Conservation (phyloP, 2,888 invertebrate species). For the Eumerus sabulonum region DNA sequence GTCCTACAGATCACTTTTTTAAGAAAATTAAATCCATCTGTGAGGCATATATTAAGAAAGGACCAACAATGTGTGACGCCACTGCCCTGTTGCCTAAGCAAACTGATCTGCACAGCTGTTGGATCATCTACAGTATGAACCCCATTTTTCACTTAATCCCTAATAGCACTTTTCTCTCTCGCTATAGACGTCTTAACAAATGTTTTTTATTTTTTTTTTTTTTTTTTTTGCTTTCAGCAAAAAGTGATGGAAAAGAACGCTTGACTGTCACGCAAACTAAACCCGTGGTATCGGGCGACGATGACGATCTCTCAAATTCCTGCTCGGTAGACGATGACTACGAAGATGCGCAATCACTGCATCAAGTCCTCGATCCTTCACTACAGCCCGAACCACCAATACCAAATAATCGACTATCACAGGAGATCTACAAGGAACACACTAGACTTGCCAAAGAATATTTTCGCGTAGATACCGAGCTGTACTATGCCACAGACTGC, state of each 20-base stretch:
- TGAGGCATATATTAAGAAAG: not conserved
- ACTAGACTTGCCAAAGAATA: slow-evolving; percentile 93
- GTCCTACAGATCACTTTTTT: no score
- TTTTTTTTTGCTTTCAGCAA: slow-evolving; percentile 72
- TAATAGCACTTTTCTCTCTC: not conserved
- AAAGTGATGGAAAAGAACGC: slow-evolving; percentile 78
- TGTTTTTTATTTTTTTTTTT: no score
- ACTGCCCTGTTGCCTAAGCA: slow-evolving; percentile 84
- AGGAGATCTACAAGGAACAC: slow-evolving; percentile 92
- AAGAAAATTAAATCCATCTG: no score
- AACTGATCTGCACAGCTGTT: slow-evolving; percentile 85
- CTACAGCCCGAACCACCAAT: slow-evolving; percentile 92
- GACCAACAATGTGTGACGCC: slow-evolving; percentile 81
- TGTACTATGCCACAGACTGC: slow-evolving; percentile 88
- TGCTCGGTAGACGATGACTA: slow-evolving; percentile 69
- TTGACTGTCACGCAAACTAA: slow-evolving; percentile 77
- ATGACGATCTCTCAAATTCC: slow-evolving; percentile 67
- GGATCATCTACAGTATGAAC: slow-evolving; percentile 86
- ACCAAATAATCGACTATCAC: slow-evolving; percentile 86
- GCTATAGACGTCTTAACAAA: not conserved
- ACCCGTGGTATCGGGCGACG: slow-evolving; percentile 73
- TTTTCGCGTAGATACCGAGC: slow-evolving; percentile 91
- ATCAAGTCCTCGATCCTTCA: slow-evolving; percentile 89
- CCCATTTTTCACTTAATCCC: slow-evolving; percentile 16
- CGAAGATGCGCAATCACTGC: slow-evolving; percentile 80